Conservation (phyloP, 2,888 invertebrate genomes). For the Limnephilus lunatus region DNA sequence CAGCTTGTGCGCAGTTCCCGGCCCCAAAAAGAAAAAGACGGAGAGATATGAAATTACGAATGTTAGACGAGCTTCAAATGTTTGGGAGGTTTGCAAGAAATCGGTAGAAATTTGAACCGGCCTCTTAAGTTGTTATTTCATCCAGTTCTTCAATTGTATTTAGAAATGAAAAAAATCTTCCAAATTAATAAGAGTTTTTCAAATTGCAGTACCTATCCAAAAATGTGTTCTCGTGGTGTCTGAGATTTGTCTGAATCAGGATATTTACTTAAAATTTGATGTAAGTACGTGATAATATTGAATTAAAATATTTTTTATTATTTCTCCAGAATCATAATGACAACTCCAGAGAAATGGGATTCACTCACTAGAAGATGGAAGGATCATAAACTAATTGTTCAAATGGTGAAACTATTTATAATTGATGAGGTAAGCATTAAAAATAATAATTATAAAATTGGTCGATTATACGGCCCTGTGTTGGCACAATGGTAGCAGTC, state of each 20-base stretch:
- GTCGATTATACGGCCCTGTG: too few species aligned
- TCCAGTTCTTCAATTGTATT: not conserved
- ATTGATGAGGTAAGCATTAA: slow-evolving; percentile 81
- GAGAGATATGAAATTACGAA: too few species aligned
- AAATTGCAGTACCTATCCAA: not conserved
- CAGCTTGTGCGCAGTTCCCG: too few species aligned
- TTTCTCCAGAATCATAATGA: slow-evolving; percentile 81
- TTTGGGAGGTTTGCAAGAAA: too few species aligned
- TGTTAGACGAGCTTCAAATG: too few species aligned
- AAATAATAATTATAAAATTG: not conserved
- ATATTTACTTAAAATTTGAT: not conserved
- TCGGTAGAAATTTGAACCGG: too few species aligned
- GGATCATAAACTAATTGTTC: slow-evolving; percentile 81
- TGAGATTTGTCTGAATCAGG: not conserved
- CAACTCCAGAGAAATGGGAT: slow-evolving; percentile 93
- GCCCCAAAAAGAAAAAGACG: too few species aligned
- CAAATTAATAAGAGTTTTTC: not conserved
- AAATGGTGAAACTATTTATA: slow-evolving; percentile 81
- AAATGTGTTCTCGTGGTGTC: not conserved
- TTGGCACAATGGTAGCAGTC: too few species aligned
- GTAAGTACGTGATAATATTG: not conserved
- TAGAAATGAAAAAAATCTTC: not conserved
- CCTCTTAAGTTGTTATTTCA: too few species aligned
- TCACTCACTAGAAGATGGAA: slow-evolving; percentile 86
- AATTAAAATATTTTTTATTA: not conserved